Percentiles rank a stretch among this genome's conserved stretches.
Conservation (phyloP, 2,797 vertebrate species). For the Streptopelia turtur region DNA sequence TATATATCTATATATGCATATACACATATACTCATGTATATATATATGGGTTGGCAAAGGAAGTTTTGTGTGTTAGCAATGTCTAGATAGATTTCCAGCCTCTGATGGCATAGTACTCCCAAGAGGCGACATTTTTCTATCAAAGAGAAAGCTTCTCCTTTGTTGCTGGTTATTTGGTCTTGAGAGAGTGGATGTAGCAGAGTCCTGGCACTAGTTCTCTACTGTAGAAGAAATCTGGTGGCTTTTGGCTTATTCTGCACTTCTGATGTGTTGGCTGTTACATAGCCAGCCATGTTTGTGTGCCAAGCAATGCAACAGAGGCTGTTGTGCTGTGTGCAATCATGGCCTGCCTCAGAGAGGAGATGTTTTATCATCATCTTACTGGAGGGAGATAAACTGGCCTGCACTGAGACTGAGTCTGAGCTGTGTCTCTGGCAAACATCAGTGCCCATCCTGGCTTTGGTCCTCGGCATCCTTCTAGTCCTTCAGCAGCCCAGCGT, state of each 20-base stretch:
- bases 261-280: neutral
- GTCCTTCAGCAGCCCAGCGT: neutral
- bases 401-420: neutral
- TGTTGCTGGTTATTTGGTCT: neutral
- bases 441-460: neutral
- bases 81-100: neutral
- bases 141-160: neutral
- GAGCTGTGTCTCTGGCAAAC: neutral
- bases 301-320: neutral
- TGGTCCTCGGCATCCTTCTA: rapidly evolving
- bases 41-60: neutral
- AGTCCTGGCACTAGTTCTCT: neutral
- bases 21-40: neutral
- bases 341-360: neutral
- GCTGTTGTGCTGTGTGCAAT: neutral
- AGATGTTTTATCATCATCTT: neutral
- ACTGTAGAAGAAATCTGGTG: neutral
- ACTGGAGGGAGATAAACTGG: neutral
- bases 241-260: neutral
- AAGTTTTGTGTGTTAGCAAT: neutral
- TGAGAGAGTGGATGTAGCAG: neutral
- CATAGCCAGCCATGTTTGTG: neutral
- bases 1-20: neutral
- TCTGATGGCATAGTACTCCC: neutral
- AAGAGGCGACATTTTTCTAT: neutral